Evolutionary conservation across 1,140 invertebrate species (phyloP), one percentile per base, ranked within the genome.

Genomic region (Druon quercuslanigerum): DNA sequence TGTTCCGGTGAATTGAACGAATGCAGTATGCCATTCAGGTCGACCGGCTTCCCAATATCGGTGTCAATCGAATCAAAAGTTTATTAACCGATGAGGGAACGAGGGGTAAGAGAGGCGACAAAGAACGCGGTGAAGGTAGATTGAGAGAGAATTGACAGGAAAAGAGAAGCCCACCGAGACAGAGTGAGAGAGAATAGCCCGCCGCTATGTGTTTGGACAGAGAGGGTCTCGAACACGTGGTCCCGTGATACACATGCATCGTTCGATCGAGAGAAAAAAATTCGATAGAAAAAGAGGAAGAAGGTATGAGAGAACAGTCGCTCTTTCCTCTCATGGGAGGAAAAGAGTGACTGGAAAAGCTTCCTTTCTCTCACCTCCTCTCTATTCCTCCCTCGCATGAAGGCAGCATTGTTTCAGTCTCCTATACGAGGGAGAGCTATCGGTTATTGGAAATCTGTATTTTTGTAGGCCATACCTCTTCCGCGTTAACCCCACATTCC

Each of bases 371-470:
- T 16, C 33, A 77, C n/a, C 3, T 25, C 13, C 40, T 19, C 40
- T 77, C 73, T 40, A 57, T n/a, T 14, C 1, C 50, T 40, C 40
- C 25, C 40, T 77, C 73, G 73, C 77, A 75, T 82, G 73, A 79
- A 76, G 16, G 79, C 71, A 33, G 76, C 78, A 87, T 88, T 86
- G 85, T 88, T 88, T 88, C 84, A 85, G 79, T 84, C 73, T 87
- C 72, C 79, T 76, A 75, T 60, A 51, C 50, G 76, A 74, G 81
- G 79, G 77, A 75, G 73, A 74, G 56, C 79, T 88, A 90, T 90
- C 87, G 88, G 88, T 88, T 89, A 90, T 90, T 89, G 89, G 89
- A 89, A 89, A 90, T 88, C 87, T 89, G 84, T 89, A 89, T 89
- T 89, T 90, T 90, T 90, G 82, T 88, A 89, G 89, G 87, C 78